Evolutionary conservation across 2,888 invertebrate species (phyloP).

Genomic region (Agonopterix alstromeriana): DNA sequence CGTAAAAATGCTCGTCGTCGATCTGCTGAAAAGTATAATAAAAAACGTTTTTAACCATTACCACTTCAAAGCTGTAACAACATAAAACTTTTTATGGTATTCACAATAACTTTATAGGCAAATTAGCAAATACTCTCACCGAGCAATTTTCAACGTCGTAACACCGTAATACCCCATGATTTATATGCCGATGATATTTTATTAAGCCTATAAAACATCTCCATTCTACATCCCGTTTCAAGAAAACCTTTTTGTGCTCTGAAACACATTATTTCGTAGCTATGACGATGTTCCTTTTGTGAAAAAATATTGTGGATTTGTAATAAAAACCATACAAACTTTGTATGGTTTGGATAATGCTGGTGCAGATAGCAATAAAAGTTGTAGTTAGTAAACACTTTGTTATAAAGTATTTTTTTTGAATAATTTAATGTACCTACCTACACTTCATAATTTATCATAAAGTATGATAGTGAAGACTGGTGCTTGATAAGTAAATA

Average conservation of each 20-base stretch:
- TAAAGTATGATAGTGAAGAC: too few relatives aligned
- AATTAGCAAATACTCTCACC: conserved; percentile 33
- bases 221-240: conserved; percentile 24
- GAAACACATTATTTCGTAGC: conserved; percentile 38
- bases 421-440: too few relatives aligned
- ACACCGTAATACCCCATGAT: conserved; percentile 46
- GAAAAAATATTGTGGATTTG: conserved; percentile 27
- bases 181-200: conserved; percentile 59
- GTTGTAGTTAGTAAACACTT: too few relatives aligned
- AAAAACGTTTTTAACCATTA: background rate
- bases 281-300: conserved; percentile 38
- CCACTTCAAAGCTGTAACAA: background rate
- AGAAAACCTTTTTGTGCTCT: conserved; percentile 41
- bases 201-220: conserved; percentile 57
- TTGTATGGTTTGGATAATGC: too few relatives aligned
- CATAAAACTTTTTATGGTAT: background rate
- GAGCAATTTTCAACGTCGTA: conserved; percentile 40
- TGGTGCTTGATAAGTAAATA: too few relatives aligned
- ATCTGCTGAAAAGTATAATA: background rate
- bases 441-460: too few relatives aligned
- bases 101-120: conserved; percentile 21
- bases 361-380: too few relatives aligned
- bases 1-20: too few relatives aligned
- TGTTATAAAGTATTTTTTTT: too few relatives aligned
- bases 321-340: too few relatives aligned